phyloP scores from a whole-genome alignment of 2,888 invertebrate species.

The Ephialtes manifestator region DNA sequence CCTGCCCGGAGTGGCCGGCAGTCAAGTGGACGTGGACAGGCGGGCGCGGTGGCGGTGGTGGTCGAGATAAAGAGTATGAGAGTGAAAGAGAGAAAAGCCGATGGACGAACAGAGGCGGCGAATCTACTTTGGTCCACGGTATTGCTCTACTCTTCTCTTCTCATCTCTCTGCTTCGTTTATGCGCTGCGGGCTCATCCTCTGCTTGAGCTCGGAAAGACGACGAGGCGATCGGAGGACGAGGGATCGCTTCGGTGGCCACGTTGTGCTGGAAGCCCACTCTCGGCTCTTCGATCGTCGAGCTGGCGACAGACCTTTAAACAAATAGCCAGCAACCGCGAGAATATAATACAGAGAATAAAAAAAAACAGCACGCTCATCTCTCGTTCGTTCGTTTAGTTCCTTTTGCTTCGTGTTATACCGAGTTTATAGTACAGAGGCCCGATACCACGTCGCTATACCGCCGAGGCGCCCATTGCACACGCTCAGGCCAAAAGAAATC shows the following conservation, averaged over 20 bases:
- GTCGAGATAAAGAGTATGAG: constrained; percentile 51
- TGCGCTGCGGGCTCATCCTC: constrained; percentile 25
- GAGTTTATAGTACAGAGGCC: constrained; percentile 10
- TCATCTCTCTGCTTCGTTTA: constrained; percentile 58
- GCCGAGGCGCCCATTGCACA: constrained; percentile 33
- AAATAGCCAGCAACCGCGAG: constrained; percentile 69
- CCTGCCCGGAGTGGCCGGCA: constrained; percentile 78
- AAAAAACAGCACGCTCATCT: constrained; percentile 3
- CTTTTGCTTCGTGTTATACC: constrained; percentile 35
- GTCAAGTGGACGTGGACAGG: constrained; percentile 69
- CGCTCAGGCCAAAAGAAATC: constrained; percentile 61
- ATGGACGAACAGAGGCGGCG: constrained; percentile 42
- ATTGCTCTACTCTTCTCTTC: constrained; percentile 52
- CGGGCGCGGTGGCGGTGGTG: constrained; percentile 54
- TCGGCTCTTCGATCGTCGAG: constrained; percentile 59
- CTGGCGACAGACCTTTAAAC: constrained; percentile 71
- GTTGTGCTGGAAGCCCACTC: constrained; percentile 57
- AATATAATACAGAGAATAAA: constrained; percentile 54
- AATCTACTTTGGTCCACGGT: constrained; percentile 65
- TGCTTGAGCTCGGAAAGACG: constrained; percentile 52
- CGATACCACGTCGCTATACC: constrained; percentile 24
- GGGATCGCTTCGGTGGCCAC: constrained; percentile 76
- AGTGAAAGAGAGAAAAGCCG: constrained; percentile 24
- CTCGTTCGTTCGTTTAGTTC: constrained; percentile 25
- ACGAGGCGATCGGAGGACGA: constrained; percentile 42